These are phyloP conservation scores for Pyrochroa serraticornis DNA, from an alignment of 2,888 invertebrate genomes.

Conservation along the genomic window DNA sequence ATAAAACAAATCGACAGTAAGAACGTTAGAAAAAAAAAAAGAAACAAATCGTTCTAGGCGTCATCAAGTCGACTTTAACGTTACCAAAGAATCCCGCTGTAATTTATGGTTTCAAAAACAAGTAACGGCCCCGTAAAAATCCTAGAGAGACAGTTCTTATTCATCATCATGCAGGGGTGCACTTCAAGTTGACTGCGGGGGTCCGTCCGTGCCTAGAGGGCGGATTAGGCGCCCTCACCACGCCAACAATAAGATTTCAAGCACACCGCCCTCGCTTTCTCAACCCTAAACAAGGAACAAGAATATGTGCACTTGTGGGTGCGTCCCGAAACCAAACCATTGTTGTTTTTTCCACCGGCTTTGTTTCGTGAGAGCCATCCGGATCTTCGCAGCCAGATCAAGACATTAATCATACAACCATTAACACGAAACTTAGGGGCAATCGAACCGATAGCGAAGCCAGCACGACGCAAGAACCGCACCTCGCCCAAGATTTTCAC, in stretches of 20 bases:
- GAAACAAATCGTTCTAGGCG: slow-evolving; percentile 8
- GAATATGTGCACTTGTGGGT: slow-evolving; percentile 10
- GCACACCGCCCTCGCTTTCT: background rate
- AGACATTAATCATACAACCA: no score
- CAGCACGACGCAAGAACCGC: no score
- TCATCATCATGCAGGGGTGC: slow-evolving; percentile 2
- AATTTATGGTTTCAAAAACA: slow-evolving; percentile 6
- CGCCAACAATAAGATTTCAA: slow-evolving; percentile 5
- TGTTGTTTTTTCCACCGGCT: background rate
- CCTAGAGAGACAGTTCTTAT: slow-evolving; percentile 3
- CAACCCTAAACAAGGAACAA: background rate
- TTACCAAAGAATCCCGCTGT: slow-evolving; percentile 1
- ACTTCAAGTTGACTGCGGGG: slow-evolving; percentile 13
- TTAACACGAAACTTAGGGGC: no score
- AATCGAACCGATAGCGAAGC: no score
- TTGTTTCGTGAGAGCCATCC: no score
- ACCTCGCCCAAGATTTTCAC: no score
- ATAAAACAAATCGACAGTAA: background rate
- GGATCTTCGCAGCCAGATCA: no score
- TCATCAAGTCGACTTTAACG: slow-evolving; percentile 8
- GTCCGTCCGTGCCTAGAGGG: slow-evolving; percentile 16
- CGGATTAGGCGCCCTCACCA: slow-evolving; percentile 19
- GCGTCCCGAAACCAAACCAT: slow-evolving; percentile 7
- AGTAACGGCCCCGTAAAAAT: background rate
- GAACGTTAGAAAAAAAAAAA: background rate